These are phyloP conservation scores for Synchiropus splendidus DNA, from an alignment of 2,113 vertebrate species.

Conservation along the genomic window DNA sequence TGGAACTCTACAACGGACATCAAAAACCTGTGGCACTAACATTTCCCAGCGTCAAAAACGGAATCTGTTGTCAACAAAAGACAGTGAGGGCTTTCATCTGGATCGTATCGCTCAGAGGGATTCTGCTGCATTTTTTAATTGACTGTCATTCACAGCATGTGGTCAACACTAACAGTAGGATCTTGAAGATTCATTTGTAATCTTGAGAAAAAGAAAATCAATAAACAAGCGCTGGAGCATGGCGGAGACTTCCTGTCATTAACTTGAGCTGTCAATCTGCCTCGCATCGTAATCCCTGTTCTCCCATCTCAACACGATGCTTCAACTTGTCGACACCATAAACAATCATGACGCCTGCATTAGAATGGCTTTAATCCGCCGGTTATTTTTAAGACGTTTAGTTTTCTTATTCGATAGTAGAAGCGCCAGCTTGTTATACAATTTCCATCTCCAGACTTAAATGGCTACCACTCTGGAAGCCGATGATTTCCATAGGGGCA, in stretches of 20 bases:
- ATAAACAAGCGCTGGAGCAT: slow-evolving; percentile 47
- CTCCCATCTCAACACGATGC: neutral
- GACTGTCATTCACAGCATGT: slow-evolving; percentile 55
- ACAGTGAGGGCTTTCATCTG: slow-evolving; percentile 37
- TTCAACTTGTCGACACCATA: slow-evolving; percentile 7
- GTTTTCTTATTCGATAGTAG: no score
- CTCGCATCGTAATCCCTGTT: slow-evolving; percentile 19
- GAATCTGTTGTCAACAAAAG: neutral
- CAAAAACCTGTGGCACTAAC: no score
- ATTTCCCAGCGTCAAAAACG: no score
- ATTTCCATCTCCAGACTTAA: no score
- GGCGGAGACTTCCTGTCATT: slow-evolving; percentile 56
- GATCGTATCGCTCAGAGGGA: slow-evolving; percentile 38
- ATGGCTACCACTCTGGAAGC: no score
- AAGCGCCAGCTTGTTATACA: no score
- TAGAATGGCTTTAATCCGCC: no score
- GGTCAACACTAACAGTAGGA: slow-evolving; percentile 43
- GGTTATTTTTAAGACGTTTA: no score
- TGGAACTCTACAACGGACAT: no score
- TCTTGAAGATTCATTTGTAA: slow-evolving; percentile 48
- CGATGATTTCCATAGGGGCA: no score
- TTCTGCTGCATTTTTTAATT: slow-evolving; percentile 50
- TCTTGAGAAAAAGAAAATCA: slow-evolving; percentile 60
- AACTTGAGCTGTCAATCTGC: slow-evolving; percentile 49
- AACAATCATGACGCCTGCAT: neutral